Conservation (phyloP, 2,797 vertebrate species). For the Rhabdophis nuchalis region DNA sequence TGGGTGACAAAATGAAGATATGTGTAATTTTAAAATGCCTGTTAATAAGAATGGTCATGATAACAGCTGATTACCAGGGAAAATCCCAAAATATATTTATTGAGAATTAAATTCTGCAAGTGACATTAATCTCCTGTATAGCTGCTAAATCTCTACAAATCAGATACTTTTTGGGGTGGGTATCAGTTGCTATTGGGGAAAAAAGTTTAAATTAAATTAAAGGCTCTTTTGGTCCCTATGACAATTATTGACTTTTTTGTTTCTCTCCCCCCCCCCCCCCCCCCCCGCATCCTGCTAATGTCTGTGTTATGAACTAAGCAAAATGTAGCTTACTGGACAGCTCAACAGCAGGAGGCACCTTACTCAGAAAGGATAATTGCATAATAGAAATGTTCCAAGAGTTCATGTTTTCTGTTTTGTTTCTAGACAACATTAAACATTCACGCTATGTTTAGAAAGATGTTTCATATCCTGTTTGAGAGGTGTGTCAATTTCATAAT, state of each 20-base stretch:
- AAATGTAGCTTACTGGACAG: slow-evolving; percentile 42
- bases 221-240: slow-evolving; percentile 56
- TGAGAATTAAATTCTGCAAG: slow-evolving; percentile 49
- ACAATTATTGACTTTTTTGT: slow-evolving; percentile 44
- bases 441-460: background rate
- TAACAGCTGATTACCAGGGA: slow-evolving; percentile 55
- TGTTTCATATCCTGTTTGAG: slow-evolving; percentile 6
- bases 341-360: slow-evolving; percentile 7
- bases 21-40: slow-evolving; percentile 1
- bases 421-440: background rate
- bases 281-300: slow-evolving; percentile 32
- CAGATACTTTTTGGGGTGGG: slow-evolving; percentile 35
- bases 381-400: background rate
- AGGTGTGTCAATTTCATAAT: background rate
- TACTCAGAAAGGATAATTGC: slow-evolving; percentile 21
- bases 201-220: slow-evolving; percentile 63
- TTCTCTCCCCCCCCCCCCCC: too few relatives aligned
- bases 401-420: background rate
- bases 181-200: slow-evolving; percentile 62
- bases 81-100: slow-evolving; percentile 42
- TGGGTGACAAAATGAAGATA: slow-evolving; percentile 10
- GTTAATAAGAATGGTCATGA: slow-evolving; percentile 43
- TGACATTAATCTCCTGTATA: slow-evolving; percentile 52
- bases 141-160: slow-evolving; percentile 61
- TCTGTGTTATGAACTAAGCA: slow-evolving; percentile 42